Evolutionary conservation across 1,140 invertebrate species (phyloP).

Genomic region (Tenebrio molitor): DNA sequence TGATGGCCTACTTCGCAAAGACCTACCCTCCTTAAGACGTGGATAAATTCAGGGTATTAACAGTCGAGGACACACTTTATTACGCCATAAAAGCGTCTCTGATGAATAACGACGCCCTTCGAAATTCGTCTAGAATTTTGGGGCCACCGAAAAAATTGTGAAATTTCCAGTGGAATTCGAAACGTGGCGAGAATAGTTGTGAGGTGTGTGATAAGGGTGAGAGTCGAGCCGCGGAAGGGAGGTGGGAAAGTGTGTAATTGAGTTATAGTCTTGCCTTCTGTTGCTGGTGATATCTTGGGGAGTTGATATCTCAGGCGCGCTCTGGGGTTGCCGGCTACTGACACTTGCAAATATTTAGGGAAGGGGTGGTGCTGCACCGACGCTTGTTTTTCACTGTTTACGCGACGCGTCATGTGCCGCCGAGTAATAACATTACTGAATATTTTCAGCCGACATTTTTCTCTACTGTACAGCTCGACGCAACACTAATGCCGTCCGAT

Average conservation of each 20-base stretch:
- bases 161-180: conserved; percentile 1
- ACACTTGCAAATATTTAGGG: conserved; percentile 44
- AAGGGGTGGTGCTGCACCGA: not conserved
- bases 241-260: conserved; percentile 61
- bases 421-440: too few relatives aligned
- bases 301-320: conserved; percentile 38
- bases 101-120: conserved; percentile 15
- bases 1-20: conserved; percentile 50
- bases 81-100: conserved; percentile 26
- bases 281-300: conserved; percentile 59
- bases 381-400: not conserved
- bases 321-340: conserved; percentile 37
- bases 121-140: conserved; percentile 30
- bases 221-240: conserved; percentile 49
- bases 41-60: conserved; percentile 48
- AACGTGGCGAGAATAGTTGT: conserved; percentile 26
- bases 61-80: conserved; percentile 37
- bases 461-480: too few relatives aligned
- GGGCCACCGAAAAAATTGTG: conserved; percentile 44
- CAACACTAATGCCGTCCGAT: too few relatives aligned
- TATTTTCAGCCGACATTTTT: too few relatives aligned
- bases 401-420: not conserved
- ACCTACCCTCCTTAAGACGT: conserved; percentile 44
- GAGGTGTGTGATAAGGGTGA: conserved; percentile 46
- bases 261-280: conserved; percentile 63